A percentile compares a stretch with the other conserved stretches of the same genome.
phyloP scores from a whole-genome alignment of 2,797 vertebrate genomes.

The Odontamblyopus rebecca region DNA sequence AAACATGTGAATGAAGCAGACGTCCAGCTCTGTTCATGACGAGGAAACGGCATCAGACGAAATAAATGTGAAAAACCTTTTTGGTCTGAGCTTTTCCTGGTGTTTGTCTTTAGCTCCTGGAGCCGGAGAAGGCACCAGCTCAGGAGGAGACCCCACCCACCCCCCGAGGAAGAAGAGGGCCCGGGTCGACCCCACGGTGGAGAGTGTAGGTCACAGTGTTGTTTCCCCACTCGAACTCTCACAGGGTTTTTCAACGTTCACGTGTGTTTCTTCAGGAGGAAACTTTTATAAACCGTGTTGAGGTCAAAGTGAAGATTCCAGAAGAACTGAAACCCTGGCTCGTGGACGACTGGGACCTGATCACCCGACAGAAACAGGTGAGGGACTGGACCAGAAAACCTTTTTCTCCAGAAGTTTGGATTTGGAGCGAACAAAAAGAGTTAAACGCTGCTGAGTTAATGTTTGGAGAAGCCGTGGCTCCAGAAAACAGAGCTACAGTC shows the following conservation, averaged over 20 bases:
- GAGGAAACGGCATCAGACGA: no score
- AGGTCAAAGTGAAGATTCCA: constrained; percentile 98
- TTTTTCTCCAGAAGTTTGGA: no score
- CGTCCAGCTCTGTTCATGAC: no score
- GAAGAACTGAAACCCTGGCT: constrained; percentile 98
- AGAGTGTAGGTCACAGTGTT: constrained; percentile 78
- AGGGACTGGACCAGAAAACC: no score
- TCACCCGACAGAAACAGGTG: constrained; percentile 96
- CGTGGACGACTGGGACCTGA: constrained; percentile 98
- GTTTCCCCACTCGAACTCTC: no score
- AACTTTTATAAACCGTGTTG: constrained; percentile 97
- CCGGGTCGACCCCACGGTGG: constrained; percentile 95
- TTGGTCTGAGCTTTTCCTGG: no score
- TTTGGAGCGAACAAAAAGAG: no score
- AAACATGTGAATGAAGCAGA: no score
- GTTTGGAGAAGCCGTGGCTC: no score
- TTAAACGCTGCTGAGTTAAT: no score
- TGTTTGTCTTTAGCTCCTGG: constrained; percentile 82
- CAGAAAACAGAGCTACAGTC: no score
- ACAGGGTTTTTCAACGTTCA: background rate
- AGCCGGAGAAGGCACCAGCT: constrained; percentile 93
- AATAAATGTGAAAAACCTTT: no score
- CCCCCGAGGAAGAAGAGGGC: constrained; percentile 97
- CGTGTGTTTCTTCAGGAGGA: constrained; percentile 83
- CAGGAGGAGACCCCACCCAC: constrained; percentile 90